Conservation (phyloP, 2,888 invertebrate genomes). For the Steinernema hermaphroditum region DNA sequence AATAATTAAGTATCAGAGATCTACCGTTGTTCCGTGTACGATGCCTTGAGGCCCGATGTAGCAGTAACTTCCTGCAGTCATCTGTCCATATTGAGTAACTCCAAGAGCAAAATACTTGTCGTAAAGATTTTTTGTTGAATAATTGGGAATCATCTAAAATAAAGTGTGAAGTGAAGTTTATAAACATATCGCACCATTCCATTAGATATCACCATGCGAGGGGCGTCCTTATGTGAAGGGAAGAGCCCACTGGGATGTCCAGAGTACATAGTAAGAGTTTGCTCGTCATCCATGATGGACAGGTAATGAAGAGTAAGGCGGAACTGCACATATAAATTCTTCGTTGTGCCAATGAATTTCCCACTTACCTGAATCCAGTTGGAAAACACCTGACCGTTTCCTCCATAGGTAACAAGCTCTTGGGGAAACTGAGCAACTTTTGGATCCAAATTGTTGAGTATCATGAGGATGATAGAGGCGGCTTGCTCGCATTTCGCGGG, state of each 20-base stretch:
- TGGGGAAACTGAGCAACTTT: constrained; percentile 74
- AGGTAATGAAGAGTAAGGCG: constrained; percentile 72
- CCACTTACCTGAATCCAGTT: constrained; percentile 73
- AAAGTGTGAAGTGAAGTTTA: constrained; percentile 17
- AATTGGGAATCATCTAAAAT: constrained; percentile 72
- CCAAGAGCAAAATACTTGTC: constrained; percentile 73
- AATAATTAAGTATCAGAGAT: no score
- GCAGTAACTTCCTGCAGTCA: constrained; percentile 74
- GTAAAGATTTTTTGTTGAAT: constrained; percentile 71
- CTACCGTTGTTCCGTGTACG: constrained; percentile 74
- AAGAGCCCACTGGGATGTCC: constrained; percentile 73
- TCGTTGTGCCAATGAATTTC: neutral
- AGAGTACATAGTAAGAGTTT: constrained; percentile 73
- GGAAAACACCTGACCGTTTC: constrained; percentile 74
- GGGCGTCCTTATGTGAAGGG: constrained; percentile 69
- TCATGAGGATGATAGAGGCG: constrained; percentile 73
- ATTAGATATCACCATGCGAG: constrained; percentile 73
- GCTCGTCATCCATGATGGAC: constrained; percentile 70
- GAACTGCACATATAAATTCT: constrained; percentile 68
- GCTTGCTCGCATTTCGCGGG: constrained; percentile 65
- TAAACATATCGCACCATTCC: constrained; percentile 71
- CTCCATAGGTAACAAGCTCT: constrained; percentile 74
- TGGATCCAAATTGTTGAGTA: constrained; percentile 74
- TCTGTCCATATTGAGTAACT: constrained; percentile 73
- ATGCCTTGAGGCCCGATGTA: constrained; percentile 75